Base-by-base conservation (phyloP, 2,113 vertebrate genomes). In the Notarius lentiginosus region DNA sequence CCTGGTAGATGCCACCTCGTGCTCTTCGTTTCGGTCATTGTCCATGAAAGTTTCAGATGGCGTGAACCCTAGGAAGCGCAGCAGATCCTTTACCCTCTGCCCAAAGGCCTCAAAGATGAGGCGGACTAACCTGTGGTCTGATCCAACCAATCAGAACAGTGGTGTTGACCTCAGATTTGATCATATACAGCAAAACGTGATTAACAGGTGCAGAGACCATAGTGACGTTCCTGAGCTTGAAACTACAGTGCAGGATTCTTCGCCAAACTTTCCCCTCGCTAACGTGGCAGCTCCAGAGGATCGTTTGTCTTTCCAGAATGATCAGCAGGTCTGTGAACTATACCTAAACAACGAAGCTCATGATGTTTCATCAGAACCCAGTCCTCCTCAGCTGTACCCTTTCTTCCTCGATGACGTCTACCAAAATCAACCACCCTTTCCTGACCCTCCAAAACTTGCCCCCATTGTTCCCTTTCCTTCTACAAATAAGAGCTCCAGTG, bases 51-150 rank as follows among this genome's bases (percentile, higher is more conserved):
- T 58, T 2, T 84, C 70, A 22, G 49, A 75, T 2, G 73, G 30
- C 41, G 60, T 55, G 47, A 94, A 94, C 87, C 61, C 56, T 14
- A 94, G 86, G 87, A 96, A 95, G 70, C 94, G 93, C 73, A 80
- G 90, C 63, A 80, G 90, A 49, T 90, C 93, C 14, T 91, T 86
- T 79, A 93, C 92, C 79, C 88, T 86, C 6, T 88, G 92, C 7
- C 73, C 61, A 22, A 86, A 83, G 51, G 22, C 20, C 6, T 88
- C 80, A 7, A 96, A 95, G 90, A 93, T 84, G 84, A 91, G 61
- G 75, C 94, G 88, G 84, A 90, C 56, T 2, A 15, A 47, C 55
- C 47, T 7, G 51, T 4, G n/a, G 70, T 88, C 87, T 27, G 82
- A 86, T 2, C 83, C 79, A 27, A 60, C 61, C 56, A 14, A n/a